phyloP scores from a whole-genome alignment of 2,888 invertebrate genomes.

The Ornithoptera alexandrae region DNA sequence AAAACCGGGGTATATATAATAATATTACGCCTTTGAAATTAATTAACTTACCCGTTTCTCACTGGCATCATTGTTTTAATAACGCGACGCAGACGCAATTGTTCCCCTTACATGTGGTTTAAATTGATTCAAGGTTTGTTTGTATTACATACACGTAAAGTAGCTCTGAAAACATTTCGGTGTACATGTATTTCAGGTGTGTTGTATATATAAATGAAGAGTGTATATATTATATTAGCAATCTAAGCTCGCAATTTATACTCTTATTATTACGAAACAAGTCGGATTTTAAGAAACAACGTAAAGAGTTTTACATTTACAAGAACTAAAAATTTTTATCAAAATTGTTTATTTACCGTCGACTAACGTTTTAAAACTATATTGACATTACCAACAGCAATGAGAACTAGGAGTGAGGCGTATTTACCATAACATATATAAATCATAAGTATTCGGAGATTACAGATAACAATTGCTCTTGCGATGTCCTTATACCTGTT shows the following conservation, averaged over 20 bases:
- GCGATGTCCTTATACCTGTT: too few species aligned
- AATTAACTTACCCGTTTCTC: constrained; percentile 47
- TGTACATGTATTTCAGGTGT: constrained; percentile 1
- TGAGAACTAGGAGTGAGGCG: background rate
- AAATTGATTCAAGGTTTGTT: constrained; percentile 49
- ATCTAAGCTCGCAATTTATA: background rate
- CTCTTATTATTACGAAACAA: background rate
- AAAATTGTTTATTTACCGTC: background rate
- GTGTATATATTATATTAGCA: background rate
- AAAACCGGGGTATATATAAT: background rate
- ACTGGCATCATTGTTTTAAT: constrained; percentile 45
- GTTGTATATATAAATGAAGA: background rate
- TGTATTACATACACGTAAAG: constrained; percentile 20
- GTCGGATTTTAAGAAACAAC: too few species aligned
- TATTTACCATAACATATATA: too few species aligned
- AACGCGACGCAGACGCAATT: constrained; percentile 29
- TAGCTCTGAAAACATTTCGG: constrained; percentile 16
- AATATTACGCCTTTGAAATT: background rate
- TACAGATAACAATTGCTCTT: too few species aligned
- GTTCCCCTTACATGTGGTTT: constrained; percentile 25
- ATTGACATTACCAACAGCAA: background rate
- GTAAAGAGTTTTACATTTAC: too few species aligned
- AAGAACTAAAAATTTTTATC: too few species aligned
- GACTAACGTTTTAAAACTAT: background rate
- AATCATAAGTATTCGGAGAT: too few species aligned